Percentiles rank a stretch among this genome's conserved stretches.
These are phyloP conservation scores for Heliconius hermathena DNA, from an alignment of 1,140 invertebrate genomes.

Conservation along the genomic window DNA sequence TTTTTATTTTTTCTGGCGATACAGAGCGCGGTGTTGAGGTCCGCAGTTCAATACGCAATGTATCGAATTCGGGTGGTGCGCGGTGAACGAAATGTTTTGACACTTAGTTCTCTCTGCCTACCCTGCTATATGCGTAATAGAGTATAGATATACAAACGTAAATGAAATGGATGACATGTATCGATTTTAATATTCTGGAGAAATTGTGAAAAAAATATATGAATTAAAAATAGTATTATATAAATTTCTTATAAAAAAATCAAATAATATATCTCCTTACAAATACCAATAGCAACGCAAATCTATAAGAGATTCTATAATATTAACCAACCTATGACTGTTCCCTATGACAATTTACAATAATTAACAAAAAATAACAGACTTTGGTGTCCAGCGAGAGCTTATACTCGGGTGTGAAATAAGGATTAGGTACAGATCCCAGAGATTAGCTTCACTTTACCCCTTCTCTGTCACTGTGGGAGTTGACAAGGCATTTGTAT, in stretches of 20 bases:
- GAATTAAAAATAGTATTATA: too few relatives aligned
- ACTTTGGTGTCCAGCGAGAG: not conserved
- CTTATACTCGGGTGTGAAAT: conserved; percentile 47
- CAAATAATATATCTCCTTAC: not conserved
- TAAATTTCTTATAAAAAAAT: too few relatives aligned
- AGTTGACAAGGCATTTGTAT: not conserved
- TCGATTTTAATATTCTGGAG: too few relatives aligned
- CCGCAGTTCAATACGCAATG: not conserved
- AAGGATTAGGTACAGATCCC: conserved; percentile 25
- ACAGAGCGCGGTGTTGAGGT: not conserved
- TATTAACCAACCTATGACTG: not conserved
- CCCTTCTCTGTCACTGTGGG: not conserved
- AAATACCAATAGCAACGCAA: not conserved
- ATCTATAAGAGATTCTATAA: not conserved
- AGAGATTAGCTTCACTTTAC: not conserved
- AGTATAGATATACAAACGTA: too few relatives aligned
- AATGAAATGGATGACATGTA: too few relatives aligned
- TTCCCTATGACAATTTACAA: not conserved
- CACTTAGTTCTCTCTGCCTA: not conserved
- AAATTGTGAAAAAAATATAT: not conserved
- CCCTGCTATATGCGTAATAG: not conserved
- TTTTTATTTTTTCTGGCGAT: not conserved
- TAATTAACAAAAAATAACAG: not conserved
- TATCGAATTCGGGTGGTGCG: too few relatives aligned
- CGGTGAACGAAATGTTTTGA: too few relatives aligned